These are phyloP conservation scores for Myzus persicae DNA, from an alignment of 1,140 invertebrate genomes.

Conservation along the genomic window DNA sequence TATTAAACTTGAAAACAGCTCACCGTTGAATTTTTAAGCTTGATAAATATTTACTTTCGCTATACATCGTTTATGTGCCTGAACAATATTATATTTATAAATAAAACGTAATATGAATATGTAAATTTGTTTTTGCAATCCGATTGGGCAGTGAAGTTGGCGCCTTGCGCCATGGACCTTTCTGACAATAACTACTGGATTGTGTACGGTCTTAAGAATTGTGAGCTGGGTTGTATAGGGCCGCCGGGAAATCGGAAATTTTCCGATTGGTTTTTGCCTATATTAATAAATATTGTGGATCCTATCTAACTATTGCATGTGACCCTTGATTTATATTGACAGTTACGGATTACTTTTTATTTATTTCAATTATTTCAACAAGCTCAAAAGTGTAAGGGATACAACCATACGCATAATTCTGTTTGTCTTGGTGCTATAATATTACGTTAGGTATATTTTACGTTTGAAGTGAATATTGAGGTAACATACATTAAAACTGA, in stretches of 20 bases:
- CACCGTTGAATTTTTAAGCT: background rate
- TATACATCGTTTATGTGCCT: background rate
- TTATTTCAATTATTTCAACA: constrained; percentile 9
- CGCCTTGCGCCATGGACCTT: background rate
- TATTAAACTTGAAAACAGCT: background rate
- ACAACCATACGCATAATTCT: background rate
- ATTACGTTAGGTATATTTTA: background rate
- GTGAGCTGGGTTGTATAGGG: constrained; percentile 2
- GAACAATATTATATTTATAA: background rate
- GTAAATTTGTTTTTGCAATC: background rate
- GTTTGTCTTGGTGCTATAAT: background rate
- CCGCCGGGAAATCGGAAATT: constrained; percentile 10
- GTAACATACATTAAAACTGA: background rate
- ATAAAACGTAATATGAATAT: constrained; percentile 3
- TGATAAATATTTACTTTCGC: background rate
- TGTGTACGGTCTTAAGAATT: background rate
- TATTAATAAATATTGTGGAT: constrained; percentile 11
- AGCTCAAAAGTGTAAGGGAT: background rate
- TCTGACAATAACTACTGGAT: constrained; percentile 1
- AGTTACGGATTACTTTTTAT: constrained; percentile 1
- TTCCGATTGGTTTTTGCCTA: constrained; percentile 1
- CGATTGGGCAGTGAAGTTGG: no score
- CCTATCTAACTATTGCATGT: background rate
- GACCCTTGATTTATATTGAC: background rate
- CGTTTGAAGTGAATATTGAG: background rate